Base-by-base conservation (phyloP, 2,888 invertebrate genomes). In the Ormyrus nitidulus region DNA sequence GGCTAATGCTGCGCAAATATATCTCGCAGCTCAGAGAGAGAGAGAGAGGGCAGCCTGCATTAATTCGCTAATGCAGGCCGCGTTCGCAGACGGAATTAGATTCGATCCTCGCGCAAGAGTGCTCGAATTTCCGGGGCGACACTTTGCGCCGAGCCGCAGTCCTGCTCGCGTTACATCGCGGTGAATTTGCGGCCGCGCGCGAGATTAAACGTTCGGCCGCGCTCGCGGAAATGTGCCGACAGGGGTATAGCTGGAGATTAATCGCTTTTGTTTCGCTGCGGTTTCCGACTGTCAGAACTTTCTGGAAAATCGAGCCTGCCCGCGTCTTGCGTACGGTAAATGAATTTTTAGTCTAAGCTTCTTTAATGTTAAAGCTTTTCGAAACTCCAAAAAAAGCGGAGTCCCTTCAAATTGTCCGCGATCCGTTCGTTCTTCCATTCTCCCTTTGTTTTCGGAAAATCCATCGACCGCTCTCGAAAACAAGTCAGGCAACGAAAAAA, bases 1-100 rank as follows among this genome's bases (percentile, higher is more conserved):
- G 78, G 71, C 87, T 88, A 89, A 88, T 89, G 86, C 84, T 86
- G 87, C 88, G 88, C 88, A 88, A 89, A 88, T 88, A 88, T 86
- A 85, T 70, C 54, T 48, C 62, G 85, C 87, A 86, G 83, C 85
- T 85, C 3, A 34, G 34, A 34, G 34, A 3, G 34, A 3, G 34
- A 1, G 34, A 0, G 34, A 85, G 86, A 1, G 84, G 85, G 85
- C 85, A 82, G 87, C 88, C 88, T 86, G 86, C 88, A 88, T 88
- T 88, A 88, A 89, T 89, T 85, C 86, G 86, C 88, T 89, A 89
- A 89, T 89, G 89, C 88, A 88, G 84, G 69, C 83, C 56, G 51
- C 58, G 13, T 64, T 11, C 58, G 9, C 19, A 62, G 61, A 44
- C 49, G 85, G 87, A 87, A 88, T 88, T 88, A 88, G 87, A 87